A percentile compares a stretch with the other conserved stretches of the same genome.
Conservation (phyloP, 2,113 vertebrate species). For the Calyptommatus sinebrachiatus region DNA sequence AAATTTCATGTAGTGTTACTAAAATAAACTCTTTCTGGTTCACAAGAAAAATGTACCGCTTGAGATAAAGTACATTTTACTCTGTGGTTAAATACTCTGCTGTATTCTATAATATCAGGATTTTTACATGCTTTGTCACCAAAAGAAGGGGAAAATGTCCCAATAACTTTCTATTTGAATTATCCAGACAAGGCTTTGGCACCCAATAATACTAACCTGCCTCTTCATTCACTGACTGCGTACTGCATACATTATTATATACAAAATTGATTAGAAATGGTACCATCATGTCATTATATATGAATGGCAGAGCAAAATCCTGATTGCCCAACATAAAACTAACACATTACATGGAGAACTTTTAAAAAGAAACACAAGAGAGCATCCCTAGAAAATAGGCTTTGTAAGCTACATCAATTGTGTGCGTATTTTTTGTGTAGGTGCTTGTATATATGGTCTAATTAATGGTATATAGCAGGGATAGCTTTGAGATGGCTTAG, state of each 20-base stretch:
- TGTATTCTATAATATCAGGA: constrained; percentile 38
- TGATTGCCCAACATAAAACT: constrained; percentile 70
- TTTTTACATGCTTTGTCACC: constrained; percentile 42
- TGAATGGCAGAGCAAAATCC: constrained; percentile 61
- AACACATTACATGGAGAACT: constrained; percentile 60
- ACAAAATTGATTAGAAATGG: constrained; percentile 55
- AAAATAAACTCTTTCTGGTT: constrained; percentile 37
- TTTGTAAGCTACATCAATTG: constrained; percentile 70
- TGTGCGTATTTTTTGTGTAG: constrained; percentile 52
- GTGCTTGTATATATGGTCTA: constrained; percentile 39
- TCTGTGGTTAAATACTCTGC: constrained; percentile 39
- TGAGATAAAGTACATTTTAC: constrained; percentile 32
- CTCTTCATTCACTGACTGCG: constrained; percentile 50
- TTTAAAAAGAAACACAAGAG: constrained; percentile 48
- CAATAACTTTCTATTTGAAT: constrained; percentile 66
- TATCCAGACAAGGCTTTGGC: constrained; percentile 91
- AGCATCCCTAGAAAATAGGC: constrained; percentile 67
- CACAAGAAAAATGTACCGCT: constrained; percentile 39
- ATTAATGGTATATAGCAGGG: constrained; percentile 17
- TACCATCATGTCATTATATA: constrained; percentile 58
- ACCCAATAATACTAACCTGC: constrained; percentile 61
- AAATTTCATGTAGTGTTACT: constrained; percentile 13
- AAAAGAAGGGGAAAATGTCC: constrained; percentile 65
- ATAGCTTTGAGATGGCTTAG: constrained; percentile 11
- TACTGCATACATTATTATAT: constrained; percentile 57